Percentiles rank a stretch among this genome's conserved stretches.
Conservation (phyloP, 92 coral and sea anemone species). For the Zoanthus sociatus region DNA sequence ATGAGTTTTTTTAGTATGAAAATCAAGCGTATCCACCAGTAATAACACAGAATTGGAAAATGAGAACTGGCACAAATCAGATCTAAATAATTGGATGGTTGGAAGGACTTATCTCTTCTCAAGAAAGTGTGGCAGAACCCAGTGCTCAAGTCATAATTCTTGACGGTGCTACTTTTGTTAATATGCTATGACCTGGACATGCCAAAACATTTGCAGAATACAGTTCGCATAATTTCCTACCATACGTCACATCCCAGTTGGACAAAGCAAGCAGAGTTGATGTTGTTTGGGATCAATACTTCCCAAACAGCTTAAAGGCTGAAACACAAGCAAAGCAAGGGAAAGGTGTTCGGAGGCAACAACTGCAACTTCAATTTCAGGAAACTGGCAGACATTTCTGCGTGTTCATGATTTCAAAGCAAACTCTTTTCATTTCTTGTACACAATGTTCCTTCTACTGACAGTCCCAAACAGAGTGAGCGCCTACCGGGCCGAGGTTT, state of each 20-base stretch:
- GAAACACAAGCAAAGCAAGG: slow-evolving; percentile 56
- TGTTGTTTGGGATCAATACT: slow-evolving; percentile 55
- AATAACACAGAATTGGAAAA: slow-evolving; percentile 28
- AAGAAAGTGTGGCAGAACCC: neutral
- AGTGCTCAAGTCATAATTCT: slow-evolving; percentile 44
- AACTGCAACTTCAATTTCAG: slow-evolving; percentile 39
- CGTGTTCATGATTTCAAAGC: slow-evolving; percentile 24
- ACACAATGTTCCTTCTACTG: slow-evolving; percentile 23
- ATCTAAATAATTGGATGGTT: slow-evolving; percentile 35
- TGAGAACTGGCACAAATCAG: neutral
- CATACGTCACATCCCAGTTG: slow-evolving; percentile 56
- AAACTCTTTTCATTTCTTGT: slow-evolving; percentile 46
- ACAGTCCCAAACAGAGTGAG: slow-evolving; percentile 37
- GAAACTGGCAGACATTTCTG: slow-evolving; percentile 48
- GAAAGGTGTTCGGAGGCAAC: slow-evolving; percentile 43
- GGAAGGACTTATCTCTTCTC: slow-evolving; percentile 4
- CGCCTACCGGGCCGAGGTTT: slow-evolving; percentile 41
- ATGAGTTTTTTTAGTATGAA: slow-evolving; percentile 19
- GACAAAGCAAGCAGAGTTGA: slow-evolving; percentile 50
- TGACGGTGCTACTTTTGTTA: slow-evolving; percentile 62
- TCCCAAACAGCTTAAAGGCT: slow-evolving; percentile 55
- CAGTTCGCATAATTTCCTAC: slow-evolving; percentile 42
- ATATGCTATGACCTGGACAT: slow-evolving; percentile 56
- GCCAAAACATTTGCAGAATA: slow-evolving; percentile 63
- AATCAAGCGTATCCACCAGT: slow-evolving; percentile 44